Percentiles rank a stretch among this genome's conserved stretches.
Evolutionary conservation across 2,888 invertebrate species (phyloP).

Genomic region (Tubulanus polymorphus): DNA sequence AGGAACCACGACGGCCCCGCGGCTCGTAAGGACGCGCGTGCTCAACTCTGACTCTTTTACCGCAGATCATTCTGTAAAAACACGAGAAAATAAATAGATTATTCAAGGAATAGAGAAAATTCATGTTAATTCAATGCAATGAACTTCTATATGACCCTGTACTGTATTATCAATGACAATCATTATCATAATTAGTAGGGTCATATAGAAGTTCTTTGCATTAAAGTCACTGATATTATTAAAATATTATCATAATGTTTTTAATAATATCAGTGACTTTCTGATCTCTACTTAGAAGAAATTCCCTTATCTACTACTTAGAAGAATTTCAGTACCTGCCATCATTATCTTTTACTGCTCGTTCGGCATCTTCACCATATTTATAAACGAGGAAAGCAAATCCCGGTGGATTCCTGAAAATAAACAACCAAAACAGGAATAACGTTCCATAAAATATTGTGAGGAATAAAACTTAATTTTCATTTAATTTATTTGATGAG

Average conservation of each 20-base stretch:
- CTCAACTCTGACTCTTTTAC: slow-evolving; percentile 39
- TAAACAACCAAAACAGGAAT: slow-evolving; percentile 1
- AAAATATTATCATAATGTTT: too few species aligned
- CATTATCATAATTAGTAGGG: too few species aligned
- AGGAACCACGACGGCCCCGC: slow-evolving; percentile 7
- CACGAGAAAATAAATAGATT: neutral
- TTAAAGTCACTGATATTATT: too few species aligned
- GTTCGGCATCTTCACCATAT: slow-evolving; percentile 45
- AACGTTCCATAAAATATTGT: neutral
- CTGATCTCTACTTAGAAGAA: too few species aligned
- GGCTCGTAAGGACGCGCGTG: slow-evolving; percentile 39
- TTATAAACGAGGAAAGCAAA: slow-evolving; percentile 48
- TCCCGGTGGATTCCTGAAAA: slow-evolving; percentile 42
- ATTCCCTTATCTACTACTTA: too few species aligned
- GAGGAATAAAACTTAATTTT: neutral
- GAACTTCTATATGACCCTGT: too few species aligned
- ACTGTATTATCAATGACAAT: too few species aligned
- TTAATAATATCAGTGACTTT: too few species aligned
- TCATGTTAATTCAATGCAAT: too few species aligned
- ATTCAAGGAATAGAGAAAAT: slow-evolving; percentile 1
- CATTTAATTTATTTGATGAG: too few species aligned
- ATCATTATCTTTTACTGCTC: slow-evolving; percentile 38
- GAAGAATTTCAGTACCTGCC: too few species aligned
- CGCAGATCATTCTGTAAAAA: slow-evolving; percentile 34
- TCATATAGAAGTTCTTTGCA: too few species aligned